Evolutionary conservation across 2,797 vertebrate species (phyloP), one percentile per base, ranked within the genome.

Genomic region (Sylvia borin): DNA sequence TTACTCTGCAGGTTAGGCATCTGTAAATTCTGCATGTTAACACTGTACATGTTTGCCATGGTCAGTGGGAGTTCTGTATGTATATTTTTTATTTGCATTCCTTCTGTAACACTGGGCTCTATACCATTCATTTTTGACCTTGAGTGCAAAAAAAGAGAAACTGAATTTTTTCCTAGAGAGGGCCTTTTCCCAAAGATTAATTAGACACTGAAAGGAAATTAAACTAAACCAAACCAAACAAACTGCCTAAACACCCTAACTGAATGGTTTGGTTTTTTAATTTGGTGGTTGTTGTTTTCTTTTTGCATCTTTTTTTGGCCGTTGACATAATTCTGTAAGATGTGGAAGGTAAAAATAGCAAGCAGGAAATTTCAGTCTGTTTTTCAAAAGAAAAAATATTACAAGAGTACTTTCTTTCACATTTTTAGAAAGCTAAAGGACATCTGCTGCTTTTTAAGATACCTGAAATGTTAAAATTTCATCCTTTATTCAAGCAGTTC

Each of bases 391-490:
- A 40, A 92, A 64, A 85, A 64, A 16, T 29, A 42, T 26, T 38
- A 34, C 43, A 21, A 38, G 79, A 66, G 27, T 76, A n/a, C 26
- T 77, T 90, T 51, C 19, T 83, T 95, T 70, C 48, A 50, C 38
- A n/a, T 79, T 85, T 91, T 82, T 74, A 77, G 57, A 66, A 61
- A 79, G 32, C 50, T 73, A 60, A 86, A 82, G 55, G 53, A 82
- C 64, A 88, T 94, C 70, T 86, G 27, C 77, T 86, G 22, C 71
- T 71, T 93, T 93, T 83, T 91, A 85, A 92, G 60, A 53, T 71
- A 82, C 53, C 62, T 87, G 54, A 86, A 92, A 90, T 47, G 64
- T 92, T 95, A 89, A 88, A 93, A 92, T 42, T 57, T 93, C 50
- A 72, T 95, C 34, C 77, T 92, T 90, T 92, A 67, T 81, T 90